These are phyloP conservation scores for fruit fly (Drosophila melanogaster) DNA, from an alignment of 1,140 invertebrate species.

Conservation along the genomic window DNA sequence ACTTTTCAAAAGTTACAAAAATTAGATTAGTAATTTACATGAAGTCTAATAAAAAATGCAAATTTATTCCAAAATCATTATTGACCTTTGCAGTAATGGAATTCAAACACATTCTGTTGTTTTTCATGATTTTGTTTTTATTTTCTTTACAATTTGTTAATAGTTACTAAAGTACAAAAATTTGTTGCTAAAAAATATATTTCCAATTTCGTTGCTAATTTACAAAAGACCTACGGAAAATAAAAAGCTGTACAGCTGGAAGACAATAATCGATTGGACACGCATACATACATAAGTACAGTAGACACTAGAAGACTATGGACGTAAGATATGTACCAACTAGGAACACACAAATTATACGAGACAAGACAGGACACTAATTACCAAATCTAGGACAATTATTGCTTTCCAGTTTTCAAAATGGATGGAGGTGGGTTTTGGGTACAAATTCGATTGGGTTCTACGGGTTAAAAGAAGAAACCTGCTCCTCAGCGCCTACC, in stretches of 20 bases:
- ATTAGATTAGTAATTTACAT: too few relatives aligned
- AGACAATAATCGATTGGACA: constrained; percentile 59
- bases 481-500: constrained; percentile 66
- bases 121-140: constrained; percentile 1
- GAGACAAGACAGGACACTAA: constrained; percentile 28
- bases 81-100: not conserved
- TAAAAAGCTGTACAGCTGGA: constrained; percentile 47
- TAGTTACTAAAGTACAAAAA: constrained; percentile 61
- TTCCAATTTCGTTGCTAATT: constrained; percentile 54
- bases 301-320: constrained; percentile 53
- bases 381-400: constrained; percentile 32
- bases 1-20: too few relatives aligned
- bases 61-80: too few relatives aligned
- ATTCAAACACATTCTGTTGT: not conserved
- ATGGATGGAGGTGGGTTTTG: constrained; percentile 9
- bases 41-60: too few relatives aligned
- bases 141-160: constrained; percentile 40
- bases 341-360: constrained; percentile 59
- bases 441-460: constrained; percentile 35
- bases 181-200: constrained; percentile 46
- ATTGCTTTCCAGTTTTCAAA: constrained; percentile 43
- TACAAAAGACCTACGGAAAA: constrained; percentile 21
- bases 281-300: constrained; percentile 43
- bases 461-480: constrained; percentile 2
- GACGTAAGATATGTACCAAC: constrained; percentile 60